Percentiles rank a stretch among this genome's conserved stretches.
Evolutionary conservation across 2,888 invertebrate genomes (phyloP).

Genomic region (Lysandra coridon): DNA sequence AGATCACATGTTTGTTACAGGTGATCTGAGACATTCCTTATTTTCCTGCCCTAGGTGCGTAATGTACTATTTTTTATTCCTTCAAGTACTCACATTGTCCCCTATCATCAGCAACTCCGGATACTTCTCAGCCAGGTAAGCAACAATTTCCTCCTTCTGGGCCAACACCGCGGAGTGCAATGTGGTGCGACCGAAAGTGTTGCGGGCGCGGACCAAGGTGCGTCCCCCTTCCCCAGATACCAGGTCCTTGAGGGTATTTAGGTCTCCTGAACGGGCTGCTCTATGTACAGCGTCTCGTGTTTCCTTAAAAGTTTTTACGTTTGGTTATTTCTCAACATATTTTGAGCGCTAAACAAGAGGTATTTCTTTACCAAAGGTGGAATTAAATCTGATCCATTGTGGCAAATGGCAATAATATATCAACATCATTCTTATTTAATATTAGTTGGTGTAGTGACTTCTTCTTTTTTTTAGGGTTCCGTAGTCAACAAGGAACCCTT

Average conservation of each 20-base stretch:
- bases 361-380: no score
- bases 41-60: no score
- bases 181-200: conserved; percentile 87
- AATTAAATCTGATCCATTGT: no score
- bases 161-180: conserved; percentile 93
- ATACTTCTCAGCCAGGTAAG: conserved; percentile 85
- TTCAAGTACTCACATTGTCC: conserved; percentile 87
- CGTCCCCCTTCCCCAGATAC: conserved; percentile 76
- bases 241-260: conserved; percentile 79
- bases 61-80: not conserved
- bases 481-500: no score
- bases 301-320: conserved; percentile 73
- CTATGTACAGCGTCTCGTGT: conserved; percentile 88
- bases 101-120: conserved; percentile 88
- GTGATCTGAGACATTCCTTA: no score
- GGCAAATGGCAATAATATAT: no score
- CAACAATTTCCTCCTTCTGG: conserved; percentile 90
- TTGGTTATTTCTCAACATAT: no score
- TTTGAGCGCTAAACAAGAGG: no score
- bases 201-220: conserved; percentile 75
- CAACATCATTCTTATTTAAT: no score
- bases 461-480: no score
- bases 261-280: conserved; percentile 83
- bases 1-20: no score
- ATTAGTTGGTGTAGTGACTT: no score